Evolutionary conservation across 2,113 vertebrate genomes (phyloP).

Genomic region (Scartelaos histophorus): DNA sequence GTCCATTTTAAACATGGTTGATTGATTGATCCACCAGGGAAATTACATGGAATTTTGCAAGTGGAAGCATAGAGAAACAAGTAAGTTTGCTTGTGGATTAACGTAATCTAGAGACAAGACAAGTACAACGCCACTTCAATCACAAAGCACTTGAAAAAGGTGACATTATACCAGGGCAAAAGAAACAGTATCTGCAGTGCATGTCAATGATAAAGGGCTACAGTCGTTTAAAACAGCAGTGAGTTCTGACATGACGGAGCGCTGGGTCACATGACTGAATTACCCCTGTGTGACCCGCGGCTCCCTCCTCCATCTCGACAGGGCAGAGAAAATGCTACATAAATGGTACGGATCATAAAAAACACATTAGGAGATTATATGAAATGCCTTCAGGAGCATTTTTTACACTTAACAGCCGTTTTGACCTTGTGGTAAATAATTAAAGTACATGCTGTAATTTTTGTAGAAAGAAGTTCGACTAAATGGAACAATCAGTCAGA

Average conservation of each 20-base stretch:
- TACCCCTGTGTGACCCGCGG: neutral
- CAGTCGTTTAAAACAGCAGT: neutral
- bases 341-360: constrained; percentile 1
- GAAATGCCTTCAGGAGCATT: neutral
- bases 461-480: neutral
- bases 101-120: too few relatives aligned
- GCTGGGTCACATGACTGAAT: neutral
- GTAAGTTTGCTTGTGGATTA: too few relatives aligned
- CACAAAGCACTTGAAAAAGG: neutral
- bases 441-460: neutral
- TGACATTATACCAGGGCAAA: neutral
- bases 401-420: neutral
- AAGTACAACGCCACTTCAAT: too few relatives aligned
- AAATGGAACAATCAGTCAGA: neutral
- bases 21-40: too few relatives aligned
- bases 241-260: neutral
- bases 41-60: too few relatives aligned
- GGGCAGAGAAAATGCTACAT: constrained; percentile 1
- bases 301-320: neutral
- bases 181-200: neutral
- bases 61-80: too few relatives aligned
- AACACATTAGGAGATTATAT: constrained; percentile 4
- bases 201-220: neutral
- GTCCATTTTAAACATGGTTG: too few relatives aligned
- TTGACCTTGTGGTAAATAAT: constrained; percentile 5